Percentiles rank a stretch among this genome's conserved stretches.
phyloP scores from a whole-genome alignment of 2,113 vertebrate species.

The Cynocephalus volans region DNA sequence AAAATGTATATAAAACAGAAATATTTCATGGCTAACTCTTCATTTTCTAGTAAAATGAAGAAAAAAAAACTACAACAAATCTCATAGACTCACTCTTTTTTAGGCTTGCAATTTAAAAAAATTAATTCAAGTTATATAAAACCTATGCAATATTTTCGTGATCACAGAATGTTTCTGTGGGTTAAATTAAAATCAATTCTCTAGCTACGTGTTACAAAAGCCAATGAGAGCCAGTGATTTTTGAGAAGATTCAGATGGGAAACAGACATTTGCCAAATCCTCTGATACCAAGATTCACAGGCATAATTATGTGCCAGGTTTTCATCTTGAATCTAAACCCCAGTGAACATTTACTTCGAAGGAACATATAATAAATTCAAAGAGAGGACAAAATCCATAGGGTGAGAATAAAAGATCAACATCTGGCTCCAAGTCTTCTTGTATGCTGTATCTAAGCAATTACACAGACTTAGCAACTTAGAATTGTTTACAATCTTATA shows the following conservation, averaged over 20 bases:
- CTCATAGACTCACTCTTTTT: background rate
- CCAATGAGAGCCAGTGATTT: background rate
- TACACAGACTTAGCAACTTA: conserved; percentile 37
- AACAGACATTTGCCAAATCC: conserved; percentile 53
- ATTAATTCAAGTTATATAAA: background rate
- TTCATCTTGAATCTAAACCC: conserved; percentile 46
- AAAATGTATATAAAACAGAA: background rate
- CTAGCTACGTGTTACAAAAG: background rate
- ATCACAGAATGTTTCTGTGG: background rate
- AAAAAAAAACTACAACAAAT: background rate
- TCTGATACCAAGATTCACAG: conserved; percentile 33
- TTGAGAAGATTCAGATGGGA: conserved; percentile 23
- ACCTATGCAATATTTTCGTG: background rate
- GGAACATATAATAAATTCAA: conserved; percentile 61
- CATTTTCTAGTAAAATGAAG: background rate
- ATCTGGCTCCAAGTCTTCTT: conserved; percentile 49
- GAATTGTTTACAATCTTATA: conserved; percentile 64
- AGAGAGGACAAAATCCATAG: conserved; percentile 53
- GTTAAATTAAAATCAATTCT: background rate
- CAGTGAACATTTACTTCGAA: conserved; percentile 56
- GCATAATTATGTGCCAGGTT: background rate
- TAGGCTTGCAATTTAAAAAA: background rate
- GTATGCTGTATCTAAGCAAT: background rate
- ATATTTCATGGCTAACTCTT: background rate
- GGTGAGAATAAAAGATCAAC: conserved; percentile 50